These are phyloP conservation scores for Lagopus muta DNA, from an alignment of 2,113 vertebrate genomes.

Conservation along the genomic window DNA sequence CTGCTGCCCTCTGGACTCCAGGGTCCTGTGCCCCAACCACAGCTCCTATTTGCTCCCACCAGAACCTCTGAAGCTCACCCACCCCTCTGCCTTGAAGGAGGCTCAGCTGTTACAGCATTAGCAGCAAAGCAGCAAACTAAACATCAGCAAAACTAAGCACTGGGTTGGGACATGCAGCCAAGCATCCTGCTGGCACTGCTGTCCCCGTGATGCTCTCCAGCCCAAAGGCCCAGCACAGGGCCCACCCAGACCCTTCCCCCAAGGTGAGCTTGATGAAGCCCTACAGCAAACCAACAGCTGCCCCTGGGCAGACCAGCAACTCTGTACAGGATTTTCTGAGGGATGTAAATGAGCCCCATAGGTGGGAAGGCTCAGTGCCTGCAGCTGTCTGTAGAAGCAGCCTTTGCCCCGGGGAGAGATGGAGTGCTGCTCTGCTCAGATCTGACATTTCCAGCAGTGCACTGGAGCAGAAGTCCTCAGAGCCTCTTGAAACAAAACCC, in stretches of 20 bases:
- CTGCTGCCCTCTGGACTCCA: not conserved
- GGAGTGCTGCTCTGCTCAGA: not conserved
- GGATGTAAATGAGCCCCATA: accelerated
- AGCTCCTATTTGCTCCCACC: not conserved
- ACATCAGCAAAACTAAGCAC: not conserved
- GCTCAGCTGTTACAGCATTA: not conserved
- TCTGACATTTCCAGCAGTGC: not conserved
- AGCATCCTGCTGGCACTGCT: not conserved
- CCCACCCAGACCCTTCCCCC: not conserved
- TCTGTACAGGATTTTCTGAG: not conserved
- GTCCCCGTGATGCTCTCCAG: not conserved
- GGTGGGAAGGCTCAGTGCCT: not conserved
- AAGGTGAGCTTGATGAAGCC: accelerated
- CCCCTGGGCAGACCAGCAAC: not conserved
- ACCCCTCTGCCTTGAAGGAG: not conserved
- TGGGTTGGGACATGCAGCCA: not conserved
- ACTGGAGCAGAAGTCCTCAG: not conserved
- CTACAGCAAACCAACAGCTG: not conserved
- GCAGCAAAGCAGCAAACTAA: not conserved
- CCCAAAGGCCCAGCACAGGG: not conserved
- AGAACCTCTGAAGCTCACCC: not conserved
- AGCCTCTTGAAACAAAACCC: not conserved
- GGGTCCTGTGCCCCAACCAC: not conserved
- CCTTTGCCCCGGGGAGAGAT: not conserved
- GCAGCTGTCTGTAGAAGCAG: not conserved